phyloP scores from a whole-genome alignment of 2,888 invertebrate species.

The Danaus chrysippus region DNA sequence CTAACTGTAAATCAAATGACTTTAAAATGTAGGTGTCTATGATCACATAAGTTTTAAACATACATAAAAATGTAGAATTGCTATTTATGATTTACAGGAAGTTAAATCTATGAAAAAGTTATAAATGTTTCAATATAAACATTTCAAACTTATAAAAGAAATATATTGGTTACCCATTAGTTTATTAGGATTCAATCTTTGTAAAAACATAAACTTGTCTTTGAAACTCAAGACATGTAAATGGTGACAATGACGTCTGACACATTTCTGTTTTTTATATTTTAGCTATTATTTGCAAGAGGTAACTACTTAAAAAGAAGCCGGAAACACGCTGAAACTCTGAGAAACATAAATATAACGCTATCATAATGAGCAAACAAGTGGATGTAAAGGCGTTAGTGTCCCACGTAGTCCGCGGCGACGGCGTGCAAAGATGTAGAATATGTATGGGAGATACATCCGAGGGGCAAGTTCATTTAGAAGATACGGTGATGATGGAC shows the following conservation, averaged over 20 bases:
- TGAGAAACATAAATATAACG: background rate
- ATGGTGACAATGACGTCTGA: constrained; percentile 1
- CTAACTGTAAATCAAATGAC: constrained; percentile 25
- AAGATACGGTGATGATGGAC: constrained; percentile 70
- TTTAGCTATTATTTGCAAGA: background rate
- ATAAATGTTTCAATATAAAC: too few relatives aligned
- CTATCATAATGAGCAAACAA: constrained; percentile 54
- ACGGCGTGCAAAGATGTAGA: constrained; percentile 66
- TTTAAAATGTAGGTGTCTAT: constrained; percentile 4
- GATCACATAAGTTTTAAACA: background rate
- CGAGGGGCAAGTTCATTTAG: constrained; percentile 67
- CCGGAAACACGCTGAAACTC: background rate
- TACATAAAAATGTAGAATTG: too few relatives aligned
- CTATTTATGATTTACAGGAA: too few relatives aligned
- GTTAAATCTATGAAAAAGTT: too few relatives aligned
- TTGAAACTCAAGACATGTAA: background rate
- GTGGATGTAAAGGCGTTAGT: constrained; percentile 67
- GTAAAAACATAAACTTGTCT: constrained; percentile 1
- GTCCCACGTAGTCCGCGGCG: constrained; percentile 69
- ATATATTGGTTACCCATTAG: too few relatives aligned
- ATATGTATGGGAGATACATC: constrained; percentile 72
- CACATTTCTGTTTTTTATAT: constrained; percentile 1
- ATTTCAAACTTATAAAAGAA: too few relatives aligned
- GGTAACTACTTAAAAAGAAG: background rate
- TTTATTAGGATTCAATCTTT: too few relatives aligned